Base-by-base conservation (phyloP, 2,888 invertebrate genomes). In the Rapana venosa region DNA sequence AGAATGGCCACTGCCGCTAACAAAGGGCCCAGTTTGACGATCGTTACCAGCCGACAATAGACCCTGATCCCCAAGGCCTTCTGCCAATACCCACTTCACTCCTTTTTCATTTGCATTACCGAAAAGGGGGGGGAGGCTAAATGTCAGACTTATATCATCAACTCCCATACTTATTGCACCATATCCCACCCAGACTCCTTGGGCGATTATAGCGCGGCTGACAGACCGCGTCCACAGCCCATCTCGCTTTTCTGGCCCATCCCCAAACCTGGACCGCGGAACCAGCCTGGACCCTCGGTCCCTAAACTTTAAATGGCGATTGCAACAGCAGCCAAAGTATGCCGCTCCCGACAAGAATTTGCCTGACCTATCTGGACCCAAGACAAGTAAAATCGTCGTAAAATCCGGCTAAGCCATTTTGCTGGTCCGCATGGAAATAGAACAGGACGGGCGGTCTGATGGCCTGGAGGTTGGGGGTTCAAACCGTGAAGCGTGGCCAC, bases 121-220 rank as follows among this genome's bases (percentile, higher is more conserved):
- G 74, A 87, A 36, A 56, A 84, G 56, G 32, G 61, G 32, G 66
- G 35, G 66, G 86, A 86, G 87, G 74, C 36, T 74, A 87, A 87
- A 87, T 87, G 87, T 87, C 87, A 87, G 47, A 74, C 87, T 87
- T 87, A 87, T 70, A 87, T 87, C 87, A 87, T 74, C 87, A 87
- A 70, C 22, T 22, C 26, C 74, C 47, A 36, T 74, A 36, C 74
- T 87, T 74, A 74, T 74, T 87, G 74, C 87, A 87, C 36, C 47
- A 26, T n/a, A 74, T 30, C 74, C 74, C 74, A 35, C 13, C 87
- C 74, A 2, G 85, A 79, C 79, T 47, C 47, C 84, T 47, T 58
- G n/a, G 26, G 81, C 32, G 61, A 58, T 32, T 26, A 20, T 35
- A 66, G 86, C 61, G 32, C 22, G 22, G 66, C 1, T 86, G 86